Evolutionary conservation across 2,113 vertebrate genomes (phyloP), one percentile per base, ranked within the genome.

Genomic region (Baryphthengus martii): DNA sequence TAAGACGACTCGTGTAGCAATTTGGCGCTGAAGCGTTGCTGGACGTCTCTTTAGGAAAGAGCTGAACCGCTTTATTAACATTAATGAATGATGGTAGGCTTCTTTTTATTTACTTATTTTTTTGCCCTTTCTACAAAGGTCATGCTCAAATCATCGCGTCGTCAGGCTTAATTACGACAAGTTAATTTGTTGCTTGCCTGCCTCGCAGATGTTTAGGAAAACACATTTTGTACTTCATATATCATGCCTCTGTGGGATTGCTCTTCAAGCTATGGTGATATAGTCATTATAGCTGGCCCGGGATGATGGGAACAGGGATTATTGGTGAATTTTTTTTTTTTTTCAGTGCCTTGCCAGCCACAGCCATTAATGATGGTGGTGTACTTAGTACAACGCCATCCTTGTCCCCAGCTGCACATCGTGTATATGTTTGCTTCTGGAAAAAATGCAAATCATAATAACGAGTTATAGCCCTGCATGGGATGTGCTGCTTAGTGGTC

Each of bases 131-230:
- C 7, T 31, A 17, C 66, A n/a, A 20, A 88, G 95, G 95, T 86
- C 28, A 6, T 9, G 82, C 77, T 87, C 58, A 83, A 82, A 82
- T 33, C 66, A 35, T 83, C 5, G 0, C 42, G 6, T 81, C 42
- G 62, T 70, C 47, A 87, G 90, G 50, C 62, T 89, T 79, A 72
- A 88, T 94, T 91, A 79, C 44, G 44, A 56, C 19, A 28, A 47
- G 68, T 75, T 94, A 81, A 88, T 96, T 95, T 49, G 63, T 86
- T 86, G 44, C 11, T 78, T 37, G 58, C 67, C 73, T 73, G 78
- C 72, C 53, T 58, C 12, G 10, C 91, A 94, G 91, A 79, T 88
- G 85, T 67, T 84, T 42, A 20, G 79, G 44, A 49, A 89, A 58
- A 37, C 90, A 53, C 50, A 61, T 35, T 76, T 83, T 53, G 47